Conservation (phyloP, 92 coral and sea anemone species). For the Ricordea florida region DNA sequence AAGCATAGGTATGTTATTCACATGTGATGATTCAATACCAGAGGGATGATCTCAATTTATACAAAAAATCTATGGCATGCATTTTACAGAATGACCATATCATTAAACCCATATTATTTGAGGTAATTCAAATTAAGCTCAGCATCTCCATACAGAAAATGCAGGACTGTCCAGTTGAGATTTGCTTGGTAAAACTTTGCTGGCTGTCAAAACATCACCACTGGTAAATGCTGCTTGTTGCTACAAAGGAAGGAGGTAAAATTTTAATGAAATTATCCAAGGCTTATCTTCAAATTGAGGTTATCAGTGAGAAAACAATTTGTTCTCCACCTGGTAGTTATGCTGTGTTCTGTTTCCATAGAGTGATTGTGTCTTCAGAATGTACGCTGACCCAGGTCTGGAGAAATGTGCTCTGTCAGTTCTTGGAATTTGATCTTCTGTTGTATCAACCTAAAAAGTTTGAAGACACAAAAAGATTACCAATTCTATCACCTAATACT, state of each 20-base stretch:
- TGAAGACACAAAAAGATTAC: background rate
- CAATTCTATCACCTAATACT: background rate
- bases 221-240: constrained; percentile 58
- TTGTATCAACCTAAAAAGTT: constrained; percentile 34
- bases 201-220: constrained; percentile 65
- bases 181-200: constrained; percentile 11
- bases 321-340: constrained; percentile 23
- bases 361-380: constrained; percentile 66
- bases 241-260: background rate
- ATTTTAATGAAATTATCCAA: background rate
- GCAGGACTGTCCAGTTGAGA: constrained; percentile 62
- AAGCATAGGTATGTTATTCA: too few species aligned
- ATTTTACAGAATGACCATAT: background rate
- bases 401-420: constrained; percentile 75
- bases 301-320: background rate
- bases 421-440: constrained; percentile 41
- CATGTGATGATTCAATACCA: background rate
- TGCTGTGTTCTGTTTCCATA: constrained; percentile 56
- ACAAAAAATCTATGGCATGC: background rate
- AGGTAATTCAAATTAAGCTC: background rate
- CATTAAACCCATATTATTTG: background rate
- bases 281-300: background rate
- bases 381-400: constrained; percentile 88
- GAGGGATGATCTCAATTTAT: too few species aligned
- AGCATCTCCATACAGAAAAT: constrained; percentile 77